These are phyloP conservation scores for Hypomecis atomaria DNA, from an alignment of 2,888 invertebrate species.

Conservation along the genomic window DNA sequence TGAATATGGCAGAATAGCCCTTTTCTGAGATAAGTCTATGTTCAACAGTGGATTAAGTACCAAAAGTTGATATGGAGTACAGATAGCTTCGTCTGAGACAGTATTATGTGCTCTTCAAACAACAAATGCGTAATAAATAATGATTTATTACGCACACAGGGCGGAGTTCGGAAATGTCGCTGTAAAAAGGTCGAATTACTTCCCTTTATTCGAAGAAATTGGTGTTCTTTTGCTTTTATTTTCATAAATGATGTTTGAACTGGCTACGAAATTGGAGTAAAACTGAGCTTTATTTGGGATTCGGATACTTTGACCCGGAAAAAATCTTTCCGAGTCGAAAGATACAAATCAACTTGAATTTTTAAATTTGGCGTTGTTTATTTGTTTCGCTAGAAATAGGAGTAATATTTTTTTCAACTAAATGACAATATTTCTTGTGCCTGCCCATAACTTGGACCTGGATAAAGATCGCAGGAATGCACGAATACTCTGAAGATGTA, in stretches of 20 bases:
- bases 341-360: neutral
- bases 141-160: conserved; percentile 21
- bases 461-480: too few species aligned
- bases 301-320: conserved; percentile 8
- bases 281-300: conserved; percentile 4
- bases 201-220: conserved; percentile 21
- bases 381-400: too few species aligned
- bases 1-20: too few species aligned
- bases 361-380: neutral
- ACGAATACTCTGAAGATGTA: too few species aligned
- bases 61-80: neutral
- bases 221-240: conserved; percentile 9
- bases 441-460: too few species aligned
- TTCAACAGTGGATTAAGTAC: too few species aligned
- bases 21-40: too few species aligned
- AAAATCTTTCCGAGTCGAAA: neutral
- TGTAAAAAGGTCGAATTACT: conserved; percentile 26
- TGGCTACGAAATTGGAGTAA: conserved; percentile 1
- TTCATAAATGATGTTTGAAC: neutral
- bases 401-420: too few species aligned
- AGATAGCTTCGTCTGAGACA: neutral
- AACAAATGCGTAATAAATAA: conserved; percentile 31
- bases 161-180: conserved; percentile 23
- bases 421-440: too few species aligned
- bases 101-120: conserved; percentile 13